Evolutionary conservation across 2,888 invertebrate species (phyloP).

Genomic region (Lepeophtheirus nordmannii): DNA sequence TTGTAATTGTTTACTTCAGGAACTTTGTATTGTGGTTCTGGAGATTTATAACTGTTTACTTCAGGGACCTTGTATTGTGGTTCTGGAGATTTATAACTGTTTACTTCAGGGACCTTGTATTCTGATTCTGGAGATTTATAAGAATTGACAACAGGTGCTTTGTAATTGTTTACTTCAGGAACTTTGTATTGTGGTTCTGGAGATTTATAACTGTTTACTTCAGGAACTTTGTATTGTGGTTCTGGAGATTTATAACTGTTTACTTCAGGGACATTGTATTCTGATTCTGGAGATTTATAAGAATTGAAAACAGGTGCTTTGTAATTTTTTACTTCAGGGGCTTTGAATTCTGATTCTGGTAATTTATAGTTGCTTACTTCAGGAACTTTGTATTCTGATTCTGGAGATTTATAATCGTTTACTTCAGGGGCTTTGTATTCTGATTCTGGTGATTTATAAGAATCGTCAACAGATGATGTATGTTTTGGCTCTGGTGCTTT

Average conservation of each 20-base stretch:
- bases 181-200: not conserved
- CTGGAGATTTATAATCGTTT: not conserved
- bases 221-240: not conserved
- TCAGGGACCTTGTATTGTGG: not conserved
- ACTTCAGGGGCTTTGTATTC: not conserved
- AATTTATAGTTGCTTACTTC: not conserved
- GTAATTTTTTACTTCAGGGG: not conserved
- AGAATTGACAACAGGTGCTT: not conserved
- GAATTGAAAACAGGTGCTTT: not conserved
- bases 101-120: not conserved
- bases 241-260: not conserved
- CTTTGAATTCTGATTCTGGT: not conserved
- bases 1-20: not conserved
- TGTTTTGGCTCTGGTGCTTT: not conserved
- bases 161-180: not conserved
- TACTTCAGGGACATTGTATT: not conserved
- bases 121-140: not conserved
- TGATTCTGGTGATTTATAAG: constrained; percentile 1
- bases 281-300: constrained; percentile 2
- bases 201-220: not conserved
- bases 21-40: not conserved
- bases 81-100: not conserved
- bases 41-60: not conserved
- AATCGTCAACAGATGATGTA: not conserved
- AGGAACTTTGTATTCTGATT: not conserved